Evolutionary conservation across 2,797 vertebrate species (phyloP), one percentile per base, ranked within the genome.

Genomic region (Notolabrus celidotus): DNA sequence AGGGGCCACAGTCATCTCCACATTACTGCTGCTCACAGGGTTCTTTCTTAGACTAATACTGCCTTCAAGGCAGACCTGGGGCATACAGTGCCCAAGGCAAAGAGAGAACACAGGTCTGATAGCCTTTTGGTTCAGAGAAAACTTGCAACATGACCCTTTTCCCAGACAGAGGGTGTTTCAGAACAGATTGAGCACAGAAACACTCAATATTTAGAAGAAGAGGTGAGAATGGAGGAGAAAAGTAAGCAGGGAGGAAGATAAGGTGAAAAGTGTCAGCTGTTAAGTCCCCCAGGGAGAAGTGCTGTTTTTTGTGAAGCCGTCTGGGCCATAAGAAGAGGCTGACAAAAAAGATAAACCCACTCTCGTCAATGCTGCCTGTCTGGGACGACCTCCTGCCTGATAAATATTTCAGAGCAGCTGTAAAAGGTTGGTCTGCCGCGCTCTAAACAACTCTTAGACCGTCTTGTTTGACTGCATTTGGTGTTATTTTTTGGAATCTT

Each of bases 321-420:
- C 79, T 76, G 45, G 42, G 68, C 47, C 55, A 22, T 71, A 75
- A 85, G 65, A 8, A 1, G 41, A 75, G 46, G 43, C 83, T 84
- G 86, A 82, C 74, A 88, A 68, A 84, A 51, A 23, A 67, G 68
- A 84, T 86, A 81, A 73, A 82, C 85, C 67, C 69, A 70, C 41
- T 70, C 22, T 52, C 1, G 23, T 67, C 36, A 27, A 74, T 29
- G 38, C 22, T 0, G 43, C 58, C 53, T 63, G 73, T 82, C 73
- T 76, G 59, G 25, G 60, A 69, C 52, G 6, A 66, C 53, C 58
- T 16, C 38, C 67, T 1, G 45, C 43, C 51, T 4, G 2, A 76
- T 86, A 68, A 88, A 90, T 87, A 84, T 87, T 86, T 87, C 57
- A 86, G 71, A 33, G 14, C 0, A 14, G 50, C 67, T 61, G 67